These are phyloP conservation scores for Diglossa brunneiventris DNA, from an alignment of 2,113 vertebrate species.

Conservation along the genomic window DNA sequence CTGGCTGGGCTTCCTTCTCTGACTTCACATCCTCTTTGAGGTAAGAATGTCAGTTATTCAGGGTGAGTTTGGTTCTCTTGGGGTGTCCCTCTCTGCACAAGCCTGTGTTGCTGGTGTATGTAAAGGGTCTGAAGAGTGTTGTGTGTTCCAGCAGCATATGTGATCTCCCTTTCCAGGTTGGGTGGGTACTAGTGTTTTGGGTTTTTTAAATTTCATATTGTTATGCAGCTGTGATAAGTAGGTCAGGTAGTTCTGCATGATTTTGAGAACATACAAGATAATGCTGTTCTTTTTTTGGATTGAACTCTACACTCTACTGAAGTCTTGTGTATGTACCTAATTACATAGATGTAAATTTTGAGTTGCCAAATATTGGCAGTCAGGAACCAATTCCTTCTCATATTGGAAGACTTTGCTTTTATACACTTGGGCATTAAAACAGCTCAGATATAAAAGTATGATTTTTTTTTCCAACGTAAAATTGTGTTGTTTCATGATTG, in stretches of 20 bases:
- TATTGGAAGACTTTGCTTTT: background rate
- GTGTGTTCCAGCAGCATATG: accelerated
- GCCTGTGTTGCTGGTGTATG: background rate
- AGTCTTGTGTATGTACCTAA: background rate
- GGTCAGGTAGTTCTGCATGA: background rate
- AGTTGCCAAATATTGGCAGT: background rate
- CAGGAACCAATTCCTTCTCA: background rate
- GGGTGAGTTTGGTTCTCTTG: background rate
- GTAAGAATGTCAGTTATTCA: conserved; percentile 57
- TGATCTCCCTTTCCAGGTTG: background rate
- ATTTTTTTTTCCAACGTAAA: background rate
- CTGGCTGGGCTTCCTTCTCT: conserved; percentile 92
- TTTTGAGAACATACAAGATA: background rate
- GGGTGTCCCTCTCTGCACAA: background rate
- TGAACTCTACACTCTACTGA: background rate
- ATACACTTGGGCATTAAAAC: background rate
- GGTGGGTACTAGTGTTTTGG: background rate
- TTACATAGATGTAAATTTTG: background rate
- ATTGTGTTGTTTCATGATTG: background rate
- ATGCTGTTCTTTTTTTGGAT: background rate
- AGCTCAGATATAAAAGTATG: background rate
- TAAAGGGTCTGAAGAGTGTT: background rate
- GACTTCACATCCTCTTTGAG: conserved; percentile 85
- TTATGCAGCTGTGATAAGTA: background rate
- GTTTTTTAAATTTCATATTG: background rate